Evolutionary conservation across 2,113 vertebrate genomes (phyloP).

Genomic region (Butastur rufipennis): DNA sequence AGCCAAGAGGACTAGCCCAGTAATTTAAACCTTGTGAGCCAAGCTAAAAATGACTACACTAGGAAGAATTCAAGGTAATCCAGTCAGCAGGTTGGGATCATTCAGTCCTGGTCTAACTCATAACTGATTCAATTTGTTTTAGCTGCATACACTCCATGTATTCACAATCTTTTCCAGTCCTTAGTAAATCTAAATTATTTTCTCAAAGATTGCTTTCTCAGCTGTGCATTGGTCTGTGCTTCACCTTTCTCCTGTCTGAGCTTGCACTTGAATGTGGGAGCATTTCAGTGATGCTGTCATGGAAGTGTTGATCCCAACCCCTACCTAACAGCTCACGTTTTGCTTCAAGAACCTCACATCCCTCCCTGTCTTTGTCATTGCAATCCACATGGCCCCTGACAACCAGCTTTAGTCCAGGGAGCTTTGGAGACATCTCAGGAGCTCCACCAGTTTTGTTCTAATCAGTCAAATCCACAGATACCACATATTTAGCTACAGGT

Average conservation of each 20-base stretch:
- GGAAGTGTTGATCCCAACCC: background rate
- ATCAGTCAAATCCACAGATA: background rate
- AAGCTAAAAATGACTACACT: background rate
- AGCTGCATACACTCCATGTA: background rate
- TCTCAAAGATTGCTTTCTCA: background rate
- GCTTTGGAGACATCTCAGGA: background rate
- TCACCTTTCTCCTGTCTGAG: background rate
- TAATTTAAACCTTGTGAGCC: background rate
- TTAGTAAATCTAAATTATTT: background rate
- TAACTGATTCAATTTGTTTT: background rate
- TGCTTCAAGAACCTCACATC: background rate
- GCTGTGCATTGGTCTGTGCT: background rate
- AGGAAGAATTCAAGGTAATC: background rate
- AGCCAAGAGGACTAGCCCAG: background rate
- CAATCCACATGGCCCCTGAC: background rate
- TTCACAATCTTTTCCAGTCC: background rate
- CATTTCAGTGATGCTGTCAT: background rate
- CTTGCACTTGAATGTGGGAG: background rate
- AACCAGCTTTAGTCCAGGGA: background rate
- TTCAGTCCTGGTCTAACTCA: background rate
- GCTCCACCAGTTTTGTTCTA: background rate
- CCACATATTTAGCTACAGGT: background rate
- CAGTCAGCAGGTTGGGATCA: background rate
- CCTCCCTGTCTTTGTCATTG: background rate
- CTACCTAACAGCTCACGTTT: background rate